phyloP scores from a whole-genome alignment of 2,797 vertebrate species.

The Eupleurogrammus muticus region DNA sequence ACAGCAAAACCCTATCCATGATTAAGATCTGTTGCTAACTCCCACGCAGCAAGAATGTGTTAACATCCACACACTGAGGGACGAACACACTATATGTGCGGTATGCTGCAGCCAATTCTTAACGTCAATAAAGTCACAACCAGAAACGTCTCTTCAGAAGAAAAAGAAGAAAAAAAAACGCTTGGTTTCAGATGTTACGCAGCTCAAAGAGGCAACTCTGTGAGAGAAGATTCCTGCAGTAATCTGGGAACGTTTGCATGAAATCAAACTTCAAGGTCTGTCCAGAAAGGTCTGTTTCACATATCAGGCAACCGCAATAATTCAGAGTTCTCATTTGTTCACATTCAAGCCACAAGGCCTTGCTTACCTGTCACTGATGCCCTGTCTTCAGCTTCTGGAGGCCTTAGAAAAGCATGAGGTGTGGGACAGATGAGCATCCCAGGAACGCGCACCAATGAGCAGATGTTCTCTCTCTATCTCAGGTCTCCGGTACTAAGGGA shows the following conservation, averaged over 20 bases:
- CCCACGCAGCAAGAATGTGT: slow-evolving; percentile 49
- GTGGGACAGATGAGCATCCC: slow-evolving; percentile 58
- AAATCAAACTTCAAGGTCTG: slow-evolving; percentile 15
- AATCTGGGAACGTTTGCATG: slow-evolving; percentile 19
- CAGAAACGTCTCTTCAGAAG: background rate
- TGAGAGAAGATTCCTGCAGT: slow-evolving; percentile 12
- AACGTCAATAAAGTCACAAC: slow-evolving; percentile 20
- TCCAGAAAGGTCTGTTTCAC: background rate
- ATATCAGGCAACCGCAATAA: background rate
- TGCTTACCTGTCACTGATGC: slow-evolving; percentile 68
- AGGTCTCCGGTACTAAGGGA: slow-evolving; percentile 40
- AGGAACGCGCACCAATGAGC: slow-evolving; percentile 46
- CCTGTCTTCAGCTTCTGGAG: slow-evolving; percentile 68
- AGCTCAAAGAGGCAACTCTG: slow-evolving; percentile 14
- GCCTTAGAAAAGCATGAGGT: slow-evolving; percentile 55
- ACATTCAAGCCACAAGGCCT: slow-evolving; percentile 8
- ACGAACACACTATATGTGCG: slow-evolving; percentile 11
- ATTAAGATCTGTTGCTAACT: slow-evolving; percentile 68
- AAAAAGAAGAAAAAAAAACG: background rate
- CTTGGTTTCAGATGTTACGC: slow-evolving; percentile 12
- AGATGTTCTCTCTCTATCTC: slow-evolving; percentile 35
- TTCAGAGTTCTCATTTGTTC: background rate
- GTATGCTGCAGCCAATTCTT: slow-evolving; percentile 4
- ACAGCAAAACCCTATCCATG: slow-evolving; percentile 66
- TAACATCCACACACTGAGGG: slow-evolving; percentile 37